Evolutionary conservation across 1,140 invertebrate species (phyloP).

Genomic region (Scaptodrosophila lebanonensis): DNA sequence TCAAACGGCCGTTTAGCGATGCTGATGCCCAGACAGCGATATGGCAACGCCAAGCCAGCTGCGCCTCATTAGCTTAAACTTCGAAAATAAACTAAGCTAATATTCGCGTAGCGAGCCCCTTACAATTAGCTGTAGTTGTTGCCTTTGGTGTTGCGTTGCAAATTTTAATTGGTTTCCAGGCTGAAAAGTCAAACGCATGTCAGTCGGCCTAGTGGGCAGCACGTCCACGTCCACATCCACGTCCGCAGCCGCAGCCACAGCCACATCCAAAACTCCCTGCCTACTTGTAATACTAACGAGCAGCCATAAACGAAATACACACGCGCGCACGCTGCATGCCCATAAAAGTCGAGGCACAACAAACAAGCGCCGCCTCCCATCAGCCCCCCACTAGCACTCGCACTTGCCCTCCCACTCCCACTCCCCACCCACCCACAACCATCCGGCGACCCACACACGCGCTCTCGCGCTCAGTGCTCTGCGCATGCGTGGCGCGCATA

Average conservation of each 20-base stretch:
- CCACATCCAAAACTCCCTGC: no score
- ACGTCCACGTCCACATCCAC: constrained; percentile 15
- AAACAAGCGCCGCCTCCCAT: background rate
- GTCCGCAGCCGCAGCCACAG: constrained; percentile 23
- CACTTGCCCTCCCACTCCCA: background rate
- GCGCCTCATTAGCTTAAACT: constrained; percentile 60
- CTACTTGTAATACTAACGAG: no score
- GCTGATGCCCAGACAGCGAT: constrained; percentile 20
- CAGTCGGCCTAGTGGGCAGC: constrained; percentile 37
- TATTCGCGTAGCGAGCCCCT: background rate
- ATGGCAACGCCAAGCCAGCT: constrained; percentile 26
- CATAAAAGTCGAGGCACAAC: constrained; percentile 31
- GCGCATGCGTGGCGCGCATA: constrained; percentile 69
- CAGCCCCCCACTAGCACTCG: background rate
- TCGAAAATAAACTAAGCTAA: background rate
- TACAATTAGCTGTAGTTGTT: no score
- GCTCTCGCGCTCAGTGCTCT: no score
- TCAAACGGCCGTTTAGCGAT: constrained; percentile 4
- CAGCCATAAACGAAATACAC: no score
- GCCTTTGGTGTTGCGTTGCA: constrained; percentile 37
- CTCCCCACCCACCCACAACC: background rate
- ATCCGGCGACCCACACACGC: no score
- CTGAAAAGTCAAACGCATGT: constrained; percentile 60
- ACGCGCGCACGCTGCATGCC: constrained; percentile 32
- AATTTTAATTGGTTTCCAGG: constrained; percentile 63